Percentiles rank a stretch among this genome's conserved stretches.
These are phyloP conservation scores for Spilarctia lutea DNA, from an alignment of 2,888 invertebrate genomes.

Conservation along the genomic window DNA sequence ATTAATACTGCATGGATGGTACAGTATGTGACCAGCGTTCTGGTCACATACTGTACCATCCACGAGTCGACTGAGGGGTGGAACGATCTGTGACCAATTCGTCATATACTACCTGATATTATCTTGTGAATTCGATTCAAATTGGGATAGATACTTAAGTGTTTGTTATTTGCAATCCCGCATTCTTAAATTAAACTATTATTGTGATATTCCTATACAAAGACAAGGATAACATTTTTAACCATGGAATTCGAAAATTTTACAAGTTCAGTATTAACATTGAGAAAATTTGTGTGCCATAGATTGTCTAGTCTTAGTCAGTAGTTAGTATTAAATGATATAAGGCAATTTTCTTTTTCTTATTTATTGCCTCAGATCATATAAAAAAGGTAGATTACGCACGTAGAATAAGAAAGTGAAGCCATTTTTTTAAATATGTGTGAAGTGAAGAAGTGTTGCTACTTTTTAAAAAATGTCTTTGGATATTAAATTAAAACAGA, in stretches of 20 bases:
- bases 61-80: neutral
- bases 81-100: neutral
- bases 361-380: too few relatives aligned
- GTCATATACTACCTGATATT: neutral
- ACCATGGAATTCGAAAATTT: neutral
- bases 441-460: too few relatives aligned
- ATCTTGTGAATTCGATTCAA: neutral
- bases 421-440: too few relatives aligned
- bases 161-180: neutral
- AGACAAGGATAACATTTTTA: neutral
- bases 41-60: too few relatives aligned
- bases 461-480: too few relatives aligned
- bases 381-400: too few relatives aligned
- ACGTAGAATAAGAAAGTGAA: too few relatives aligned
- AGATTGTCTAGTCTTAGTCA: conserved; percentile 33
- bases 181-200: neutral
- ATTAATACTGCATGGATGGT: neutral
- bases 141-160: neutral
- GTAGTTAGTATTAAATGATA: too few relatives aligned
- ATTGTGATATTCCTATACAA: neutral
- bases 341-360: conserved; percentile 19
- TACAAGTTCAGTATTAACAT: neutral
- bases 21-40: neutral
- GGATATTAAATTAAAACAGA: too few relatives aligned
- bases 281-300: conserved; percentile 49